A percentile compares a stretch with the other conserved stretches of the same genome.
phyloP scores from a whole-genome alignment of 2,797 vertebrate species.

The Chelon labrosus region DNA sequence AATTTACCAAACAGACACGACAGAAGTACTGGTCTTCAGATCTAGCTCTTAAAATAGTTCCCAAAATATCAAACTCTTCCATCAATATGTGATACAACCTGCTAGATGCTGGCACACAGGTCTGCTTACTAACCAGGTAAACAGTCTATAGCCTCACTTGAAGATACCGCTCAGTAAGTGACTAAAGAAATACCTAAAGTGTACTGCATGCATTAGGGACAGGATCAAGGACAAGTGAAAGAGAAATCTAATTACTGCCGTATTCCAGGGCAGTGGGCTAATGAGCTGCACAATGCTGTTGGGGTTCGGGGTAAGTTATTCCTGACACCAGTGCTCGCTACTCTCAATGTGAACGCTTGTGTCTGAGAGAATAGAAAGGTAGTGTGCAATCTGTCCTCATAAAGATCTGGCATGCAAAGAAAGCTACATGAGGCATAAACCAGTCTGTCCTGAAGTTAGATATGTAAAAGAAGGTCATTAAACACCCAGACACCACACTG shows the following conservation, averaged over 20 bases:
- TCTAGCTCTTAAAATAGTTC: too few relatives aligned
- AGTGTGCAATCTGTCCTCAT: conserved; percentile 44
- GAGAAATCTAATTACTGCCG: conserved; percentile 74
- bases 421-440: conserved; percentile 16
- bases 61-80: not conserved
- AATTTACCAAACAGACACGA: too few relatives aligned
- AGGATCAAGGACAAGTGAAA: conserved; percentile 70
- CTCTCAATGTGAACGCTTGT: conserved; percentile 31
- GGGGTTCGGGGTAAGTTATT: conserved; percentile 72
- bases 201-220: conserved; percentile 49
- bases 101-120: not conserved
- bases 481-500: conserved; percentile 38
- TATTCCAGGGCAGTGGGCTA: conserved; percentile 79
- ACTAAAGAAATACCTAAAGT: conserved; percentile 57
- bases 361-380: conserved; percentile 5
- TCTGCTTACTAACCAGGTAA: conserved; percentile 20
- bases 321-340: conserved; percentile 50
- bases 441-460: conserved; percentile 42
- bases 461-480: conserved; percentile 59
- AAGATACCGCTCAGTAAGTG: conserved; percentile 48
- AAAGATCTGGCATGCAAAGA: conserved; percentile 62
- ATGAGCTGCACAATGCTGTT: conserved; percentile 75
- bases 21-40: too few relatives aligned
- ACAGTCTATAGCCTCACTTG: conserved; percentile 25
- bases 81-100: too few relatives aligned